Base-by-base conservation (phyloP, 2,113 vertebrate genomes). In the Bubo blakistoni region DNA sequence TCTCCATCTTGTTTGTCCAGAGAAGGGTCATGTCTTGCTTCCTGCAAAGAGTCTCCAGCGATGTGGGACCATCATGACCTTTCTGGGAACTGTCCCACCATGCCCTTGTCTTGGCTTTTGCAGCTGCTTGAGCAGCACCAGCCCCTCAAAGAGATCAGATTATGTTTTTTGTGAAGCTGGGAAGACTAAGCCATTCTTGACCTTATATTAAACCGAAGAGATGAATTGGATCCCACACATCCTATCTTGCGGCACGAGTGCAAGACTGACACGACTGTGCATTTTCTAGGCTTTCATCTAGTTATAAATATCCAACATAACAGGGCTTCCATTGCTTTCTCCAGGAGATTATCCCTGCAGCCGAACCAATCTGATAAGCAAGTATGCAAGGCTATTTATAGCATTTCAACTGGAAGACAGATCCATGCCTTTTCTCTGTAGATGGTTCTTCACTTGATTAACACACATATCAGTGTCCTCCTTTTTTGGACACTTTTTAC, bases 301-400 rank as follows among this genome's bases (percentile, higher is more conserved):
- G 91, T 97, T 97, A 96, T 97, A 96, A 97, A 97, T 97, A 96
- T 96, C 96, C 96, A 96, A 88, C 89, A 95, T 89, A 94, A 96
- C 91, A 96, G 87, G 91, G 91, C 91, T 97, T 96, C 95, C 96
- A 97, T 94, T 96, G 96, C 96, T 89, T 97, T 95, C 94, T 96
- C 94, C 92, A 94, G 95, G 86, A 97, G 97, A 97, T 95, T 95
- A 94, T 97, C 95, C 94, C 96, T 88, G 95, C 94, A 95, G 97
- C 92, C 86, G 40, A 95, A 97, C 95, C 96, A 94, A 96, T 97
- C 95, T 97, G 97, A 97, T 97, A 96, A 95, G 95, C 91, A 94
- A 96, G 91, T 95, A 96, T 94, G 96, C 96, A 95, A 94, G 84
- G 73, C 94, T 97, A 97, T 97, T 97, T 94, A 97, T 97, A 97